Base-by-base conservation (phyloP, 64 coral and sea anemone species). In the Acropora yongei region DNA sequence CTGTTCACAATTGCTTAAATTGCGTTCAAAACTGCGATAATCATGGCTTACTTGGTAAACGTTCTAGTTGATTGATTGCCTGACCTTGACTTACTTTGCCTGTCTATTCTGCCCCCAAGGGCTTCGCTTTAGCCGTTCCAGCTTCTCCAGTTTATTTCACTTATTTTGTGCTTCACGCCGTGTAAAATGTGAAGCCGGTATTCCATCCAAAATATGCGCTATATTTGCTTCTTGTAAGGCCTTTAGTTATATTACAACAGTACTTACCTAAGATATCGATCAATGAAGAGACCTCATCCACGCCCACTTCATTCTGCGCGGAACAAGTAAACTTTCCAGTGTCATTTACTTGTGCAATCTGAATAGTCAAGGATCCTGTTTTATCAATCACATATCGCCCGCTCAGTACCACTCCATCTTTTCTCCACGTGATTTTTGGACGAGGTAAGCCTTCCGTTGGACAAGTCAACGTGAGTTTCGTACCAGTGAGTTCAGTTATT, bases 361-460 rank as follows among this genome's bases (percentile, higher is more conserved):
- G 61, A 9, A 92, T 87, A 3, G 84, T 47, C 18, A 92, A 48
- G 6, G 90, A 76, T 17, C 90, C 90, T 30, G 86, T 61, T 6
- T 92, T 13, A 77, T 78, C 51, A 11, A 92, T 68, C n/a, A 40
- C 57, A 51, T 87, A 87, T 68, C 74, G 18, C 61, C 17, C 57
- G 43, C 74, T 83, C 19, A 74, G 10, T 58, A 78, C 81, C 41
- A 77, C 41, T 20, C 90, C 90, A 44, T 92, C 82, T 77, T 87
- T 92, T 69, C 17, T 92, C 90, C 90, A 92, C 3, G 74, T 75
- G 44, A 92, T 72, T 53, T 72, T 78, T 50, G 83, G 90, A 44
- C 16, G 71, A 60, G 90, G 90, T 49, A 72, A 67, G 12, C 90
- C 90, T 61, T 65, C 61, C 8, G 90, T 49, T 30, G 73, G 74